Percentiles rank a stretch among this genome's conserved stretches.
Conservation (phyloP, 2,113 vertebrate genomes). For the Crotalus horridus region DNA sequence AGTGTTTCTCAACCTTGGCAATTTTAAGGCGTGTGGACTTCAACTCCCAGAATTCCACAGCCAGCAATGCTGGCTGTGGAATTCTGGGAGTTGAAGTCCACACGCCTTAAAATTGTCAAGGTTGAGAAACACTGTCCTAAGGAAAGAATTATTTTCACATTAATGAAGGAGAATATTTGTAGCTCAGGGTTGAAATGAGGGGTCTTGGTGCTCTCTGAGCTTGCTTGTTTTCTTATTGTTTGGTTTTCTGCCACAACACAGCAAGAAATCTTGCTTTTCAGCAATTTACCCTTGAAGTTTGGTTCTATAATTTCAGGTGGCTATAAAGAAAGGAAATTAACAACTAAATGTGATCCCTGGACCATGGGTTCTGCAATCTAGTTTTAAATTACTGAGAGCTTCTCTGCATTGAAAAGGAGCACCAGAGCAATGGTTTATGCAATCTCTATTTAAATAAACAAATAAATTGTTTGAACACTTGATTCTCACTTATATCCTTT, state of each 20-base stretch:
- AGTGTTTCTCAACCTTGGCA: too few species aligned
- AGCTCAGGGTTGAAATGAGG: too few species aligned
- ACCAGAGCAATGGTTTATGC: neutral
- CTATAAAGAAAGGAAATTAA: neutral
- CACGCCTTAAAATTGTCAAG: too few species aligned
- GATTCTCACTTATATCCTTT: neutral
- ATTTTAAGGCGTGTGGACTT: too few species aligned
- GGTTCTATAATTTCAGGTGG: neutral
- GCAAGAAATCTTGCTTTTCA: neutral
- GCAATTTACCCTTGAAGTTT: neutral
- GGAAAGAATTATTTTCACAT: neutral
- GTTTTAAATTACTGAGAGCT: neutral
- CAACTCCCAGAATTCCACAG: too few species aligned
- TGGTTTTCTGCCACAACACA: neutral
- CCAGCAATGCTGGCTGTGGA: too few species aligned
- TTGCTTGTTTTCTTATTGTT: neutral
- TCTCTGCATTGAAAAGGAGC: neutral
- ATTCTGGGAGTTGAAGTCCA: too few species aligned
- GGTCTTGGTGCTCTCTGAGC: too few species aligned
- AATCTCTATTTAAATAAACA: neutral
- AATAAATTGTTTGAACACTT: neutral
- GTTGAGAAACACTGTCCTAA: too few species aligned
- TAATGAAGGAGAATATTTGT: neutral
- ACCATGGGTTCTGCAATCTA: neutral
- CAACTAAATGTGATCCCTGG: neutral